A percentile compares a stretch with the other conserved stretches of the same genome.
Evolutionary conservation across 1,140 invertebrate species (phyloP).

Genomic region (Pogonomyrmex barbatus): DNA sequence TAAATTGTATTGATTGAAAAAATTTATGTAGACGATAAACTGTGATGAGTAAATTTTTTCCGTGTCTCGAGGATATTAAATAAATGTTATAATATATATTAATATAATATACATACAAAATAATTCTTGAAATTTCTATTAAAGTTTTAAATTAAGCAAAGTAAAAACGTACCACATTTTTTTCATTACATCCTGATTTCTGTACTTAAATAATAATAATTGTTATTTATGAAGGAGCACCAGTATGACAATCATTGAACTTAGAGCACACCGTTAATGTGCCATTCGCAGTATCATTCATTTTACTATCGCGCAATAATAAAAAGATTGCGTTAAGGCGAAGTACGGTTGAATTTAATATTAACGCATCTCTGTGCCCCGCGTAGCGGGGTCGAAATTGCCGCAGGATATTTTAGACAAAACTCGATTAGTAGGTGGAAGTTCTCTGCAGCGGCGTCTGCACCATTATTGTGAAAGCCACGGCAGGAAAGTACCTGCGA

Average conservation of each 20-base stretch:
- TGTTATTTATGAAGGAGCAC: neutral
- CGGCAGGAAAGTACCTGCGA: conserved; percentile 72
- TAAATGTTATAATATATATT: neutral
- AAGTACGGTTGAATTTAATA: conserved; percentile 66
- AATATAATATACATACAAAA: too few species aligned
- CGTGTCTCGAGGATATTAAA: neutral
- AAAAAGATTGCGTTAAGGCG: conserved; percentile 55
- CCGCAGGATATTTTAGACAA: conserved; percentile 75
- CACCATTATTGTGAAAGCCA: conserved; percentile 76
- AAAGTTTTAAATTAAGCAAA: too few species aligned
- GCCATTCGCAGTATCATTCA: neutral
- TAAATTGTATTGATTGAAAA: neutral
- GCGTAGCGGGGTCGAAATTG: conserved; percentile 62
- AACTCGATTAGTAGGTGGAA: conserved; percentile 75
- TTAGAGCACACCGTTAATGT: neutral
- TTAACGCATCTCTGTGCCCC: conserved; percentile 49
- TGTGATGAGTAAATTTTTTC: neutral
- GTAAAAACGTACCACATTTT: neutral
- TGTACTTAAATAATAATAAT: neutral
- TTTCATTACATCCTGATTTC: neutral
- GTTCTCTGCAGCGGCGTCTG: conserved; percentile 71
- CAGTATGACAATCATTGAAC: neutral
- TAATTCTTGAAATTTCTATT: too few species aligned
- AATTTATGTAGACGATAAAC: neutral
- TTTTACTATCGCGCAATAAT: conserved; percentile 36